Conservation (phyloP, 2,113 vertebrate genomes). For the Siniperca chuatsi region DNA sequence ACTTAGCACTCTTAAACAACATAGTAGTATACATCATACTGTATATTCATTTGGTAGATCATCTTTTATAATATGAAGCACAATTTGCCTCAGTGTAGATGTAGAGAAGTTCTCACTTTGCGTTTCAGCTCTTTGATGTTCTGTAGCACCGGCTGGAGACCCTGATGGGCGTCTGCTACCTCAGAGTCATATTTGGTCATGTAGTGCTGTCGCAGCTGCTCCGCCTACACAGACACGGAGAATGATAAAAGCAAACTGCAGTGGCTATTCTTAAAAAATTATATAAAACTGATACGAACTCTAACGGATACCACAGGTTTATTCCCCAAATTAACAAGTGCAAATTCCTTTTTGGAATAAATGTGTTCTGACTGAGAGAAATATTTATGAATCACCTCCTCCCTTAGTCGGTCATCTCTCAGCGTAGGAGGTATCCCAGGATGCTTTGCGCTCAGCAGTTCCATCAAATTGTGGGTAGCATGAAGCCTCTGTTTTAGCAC, state of each 20-base stretch:
- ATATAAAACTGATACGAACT: neutral
- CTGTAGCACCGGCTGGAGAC: conserved; percentile 92
- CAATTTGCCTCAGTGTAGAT: neutral
- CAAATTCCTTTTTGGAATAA: neutral
- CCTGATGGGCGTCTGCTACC: conserved; percentile 93
- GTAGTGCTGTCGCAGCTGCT: conserved; percentile 95
- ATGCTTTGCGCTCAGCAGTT: conserved; percentile 92
- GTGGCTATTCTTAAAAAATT: neutral
- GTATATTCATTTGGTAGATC: neutral
- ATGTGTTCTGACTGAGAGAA: neutral
- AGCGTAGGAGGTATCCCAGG: conserved; percentile 95
- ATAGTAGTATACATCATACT: accelerated
- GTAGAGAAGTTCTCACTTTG: conserved; percentile 86
- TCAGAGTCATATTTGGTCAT: conserved; percentile 98
- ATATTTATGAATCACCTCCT: conserved; percentile 87
- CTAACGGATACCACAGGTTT: neutral
- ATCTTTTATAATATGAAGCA: neutral
- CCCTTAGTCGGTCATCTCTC: conserved; percentile 92
- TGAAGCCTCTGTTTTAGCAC: conserved; percentile 90
- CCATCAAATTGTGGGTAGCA: conserved; percentile 97
- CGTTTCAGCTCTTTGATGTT: conserved; percentile 92
- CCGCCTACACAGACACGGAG: conserved; percentile 81
- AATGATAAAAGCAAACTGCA: neutral
- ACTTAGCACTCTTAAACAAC: neutral
- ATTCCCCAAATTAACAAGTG: neutral